Evolutionary conservation across 2,797 vertebrate genomes (phyloP).

Genomic region (Pogoniulus pusillus): DNA sequence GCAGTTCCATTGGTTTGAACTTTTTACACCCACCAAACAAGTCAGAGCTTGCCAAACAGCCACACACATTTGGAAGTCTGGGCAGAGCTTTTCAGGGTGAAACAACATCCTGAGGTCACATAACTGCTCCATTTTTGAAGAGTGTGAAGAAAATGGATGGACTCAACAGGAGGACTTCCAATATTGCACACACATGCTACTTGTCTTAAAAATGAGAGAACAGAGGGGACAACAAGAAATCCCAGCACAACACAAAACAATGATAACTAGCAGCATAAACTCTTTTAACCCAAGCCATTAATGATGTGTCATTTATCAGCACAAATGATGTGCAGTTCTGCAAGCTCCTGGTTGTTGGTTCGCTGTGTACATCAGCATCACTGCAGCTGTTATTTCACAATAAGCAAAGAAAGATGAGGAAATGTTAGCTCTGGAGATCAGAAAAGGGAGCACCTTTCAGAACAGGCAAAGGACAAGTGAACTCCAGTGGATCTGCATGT

Average conservation of each 20-base stretch:
- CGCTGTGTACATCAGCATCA: background rate
- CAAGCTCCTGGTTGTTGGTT: background rate
- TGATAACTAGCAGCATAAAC: background rate
- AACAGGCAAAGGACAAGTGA: background rate
- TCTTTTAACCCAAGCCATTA: background rate
- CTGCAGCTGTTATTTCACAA: background rate
- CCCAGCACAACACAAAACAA: background rate
- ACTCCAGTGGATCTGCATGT: background rate
- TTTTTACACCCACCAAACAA: conserved; percentile 57
- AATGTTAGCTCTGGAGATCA: background rate
- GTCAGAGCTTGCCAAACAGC: conserved; percentile 19
- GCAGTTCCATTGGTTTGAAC: conserved; percentile 13
- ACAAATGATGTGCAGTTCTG: background rate
- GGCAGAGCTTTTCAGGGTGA: background rate
- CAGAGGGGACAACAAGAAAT: fast-evolving
- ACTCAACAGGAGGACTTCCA: background rate
- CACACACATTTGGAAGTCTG: background rate
- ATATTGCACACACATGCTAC: background rate
- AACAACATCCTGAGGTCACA: conserved; percentile 14
- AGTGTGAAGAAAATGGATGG: background rate
- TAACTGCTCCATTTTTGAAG: conserved; percentile 31
- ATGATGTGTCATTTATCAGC: background rate
- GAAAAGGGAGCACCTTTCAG: background rate
- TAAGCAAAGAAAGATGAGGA: background rate
- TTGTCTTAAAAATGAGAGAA: background rate